Evolutionary conservation across 2,888 invertebrate species (phyloP), one percentile per base, ranked within the genome.

Genomic region (Megalurothrips usitatus): DNA sequence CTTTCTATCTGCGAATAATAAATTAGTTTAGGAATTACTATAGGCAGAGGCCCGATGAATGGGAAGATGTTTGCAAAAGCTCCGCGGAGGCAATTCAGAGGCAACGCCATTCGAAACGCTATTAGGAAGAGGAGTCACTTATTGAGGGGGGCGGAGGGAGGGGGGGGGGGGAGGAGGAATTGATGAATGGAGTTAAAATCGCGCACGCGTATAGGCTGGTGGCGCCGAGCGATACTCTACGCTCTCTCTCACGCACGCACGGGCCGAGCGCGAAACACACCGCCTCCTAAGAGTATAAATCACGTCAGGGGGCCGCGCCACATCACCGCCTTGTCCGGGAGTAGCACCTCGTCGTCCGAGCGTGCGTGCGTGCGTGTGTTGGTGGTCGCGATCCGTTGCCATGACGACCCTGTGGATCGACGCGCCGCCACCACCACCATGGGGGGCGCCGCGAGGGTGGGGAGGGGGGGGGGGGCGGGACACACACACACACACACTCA

Each of bases 311-410:
- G 58, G 58, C 58, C 58, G 58, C 58, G 68, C 68, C 68, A 75
- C 68, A 75, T 75, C 68, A 75, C 68, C 68, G 68, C 68, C 68
- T 26, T 75, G 68, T 75, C 68, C 68, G 68, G 26, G 68, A 8
- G 26, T 75, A 75, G 68, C 68, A 75, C 68, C 68, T 75, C 68
- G 23, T 26, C 0, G 12, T 75, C 12, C 26, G 68, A 10, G 68
- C 68, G 26, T 75, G 23, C 26, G 11, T 26, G 23, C 26, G 68
- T 75, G 68, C 68, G 68, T 75, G 26, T 58, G 58, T 58, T 17
- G 8, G 58, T 58, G 26, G 68, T n/a, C 68, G 68, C 23, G 26
- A 26, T 26, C 26, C 23, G 68, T 75, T 26, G 26, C 68, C 68
- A 75, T 75, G 68, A 26, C 68, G 6, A 23, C 68, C 9, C 58